These are phyloP conservation scores for Chironomus riparius DNA, from an alignment of 2,888 invertebrate genomes.

Conservation along the genomic window DNA sequence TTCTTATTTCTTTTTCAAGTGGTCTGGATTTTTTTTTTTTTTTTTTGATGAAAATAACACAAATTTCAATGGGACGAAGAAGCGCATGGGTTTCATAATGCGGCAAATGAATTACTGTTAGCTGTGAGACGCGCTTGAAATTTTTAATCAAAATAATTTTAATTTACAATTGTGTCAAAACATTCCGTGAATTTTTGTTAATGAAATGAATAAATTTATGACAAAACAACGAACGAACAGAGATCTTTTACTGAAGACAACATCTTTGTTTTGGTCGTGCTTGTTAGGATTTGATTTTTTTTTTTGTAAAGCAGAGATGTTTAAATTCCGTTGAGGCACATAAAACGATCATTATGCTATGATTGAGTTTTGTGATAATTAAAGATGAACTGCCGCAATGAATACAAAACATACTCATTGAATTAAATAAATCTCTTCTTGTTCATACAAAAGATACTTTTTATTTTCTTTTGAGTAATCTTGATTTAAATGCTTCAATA, in stretches of 20 bases:
- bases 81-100: not conserved
- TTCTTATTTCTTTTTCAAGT: not conserved
- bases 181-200: not conserved
- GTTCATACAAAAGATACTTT: too few species aligned
- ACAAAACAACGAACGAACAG: too few species aligned
- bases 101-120: slow-evolving; percentile 11
- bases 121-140: not conserved
- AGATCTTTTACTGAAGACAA: too few species aligned
- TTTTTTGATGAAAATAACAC: not conserved
- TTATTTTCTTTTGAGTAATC: too few species aligned
- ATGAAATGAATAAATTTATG: not conserved
- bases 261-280: too few species aligned
- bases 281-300: too few species aligned
- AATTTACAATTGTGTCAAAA: slow-evolving; percentile 12
- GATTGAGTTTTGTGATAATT: not conserved
- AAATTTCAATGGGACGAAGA: not conserved
- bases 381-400: too few species aligned
- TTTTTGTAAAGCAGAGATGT: not conserved
- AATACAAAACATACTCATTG: too few species aligned
- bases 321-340: not conserved
- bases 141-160: slow-evolving; percentile 5
- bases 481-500: too few species aligned
- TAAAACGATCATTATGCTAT: not conserved
- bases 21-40: slow-evolving; percentile 1
- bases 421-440: too few species aligned